These are phyloP conservation scores for Acropora tenuis DNA, from an alignment of 64 coral and sea anemone species.

Conservation along the genomic window DNA sequence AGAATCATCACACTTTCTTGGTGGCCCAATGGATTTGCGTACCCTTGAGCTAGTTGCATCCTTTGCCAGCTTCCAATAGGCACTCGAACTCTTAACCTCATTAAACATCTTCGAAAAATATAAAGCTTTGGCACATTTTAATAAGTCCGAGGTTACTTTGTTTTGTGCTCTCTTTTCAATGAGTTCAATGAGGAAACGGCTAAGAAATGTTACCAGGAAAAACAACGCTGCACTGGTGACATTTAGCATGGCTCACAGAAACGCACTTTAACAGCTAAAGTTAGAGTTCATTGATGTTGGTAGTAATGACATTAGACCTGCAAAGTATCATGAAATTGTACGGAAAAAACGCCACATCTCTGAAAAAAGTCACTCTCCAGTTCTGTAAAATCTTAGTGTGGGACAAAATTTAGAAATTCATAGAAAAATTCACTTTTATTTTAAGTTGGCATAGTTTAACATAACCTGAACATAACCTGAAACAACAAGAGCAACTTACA, in stretches of 20 bases:
- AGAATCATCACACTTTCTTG: too few species aligned
- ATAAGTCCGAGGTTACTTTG: too few species aligned
- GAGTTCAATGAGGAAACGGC: background rate
- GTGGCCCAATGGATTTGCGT: too few species aligned
- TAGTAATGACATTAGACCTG: background rate
- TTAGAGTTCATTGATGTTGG: background rate
- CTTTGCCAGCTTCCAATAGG: too few species aligned
- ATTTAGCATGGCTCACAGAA: background rate
- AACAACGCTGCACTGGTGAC: too few species aligned
- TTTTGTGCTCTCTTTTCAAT: background rate
- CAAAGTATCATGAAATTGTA: background rate
- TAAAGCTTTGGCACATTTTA: too few species aligned
- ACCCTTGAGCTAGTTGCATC: too few species aligned
- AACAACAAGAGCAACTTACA: background rate
- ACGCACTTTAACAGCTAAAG: background rate
- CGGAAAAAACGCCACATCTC: background rate
- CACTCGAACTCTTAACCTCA: too few species aligned
- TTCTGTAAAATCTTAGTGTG: background rate
- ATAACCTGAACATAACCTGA: background rate
- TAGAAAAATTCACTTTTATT: background rate
- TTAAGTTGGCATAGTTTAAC: background rate
- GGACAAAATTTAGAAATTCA: background rate
- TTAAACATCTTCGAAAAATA: too few species aligned
- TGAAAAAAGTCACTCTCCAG: background rate
- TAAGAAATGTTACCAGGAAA: background rate